Conservation (phyloP, 2,113 vertebrate genomes). For the Hypanus sabinus region DNA sequence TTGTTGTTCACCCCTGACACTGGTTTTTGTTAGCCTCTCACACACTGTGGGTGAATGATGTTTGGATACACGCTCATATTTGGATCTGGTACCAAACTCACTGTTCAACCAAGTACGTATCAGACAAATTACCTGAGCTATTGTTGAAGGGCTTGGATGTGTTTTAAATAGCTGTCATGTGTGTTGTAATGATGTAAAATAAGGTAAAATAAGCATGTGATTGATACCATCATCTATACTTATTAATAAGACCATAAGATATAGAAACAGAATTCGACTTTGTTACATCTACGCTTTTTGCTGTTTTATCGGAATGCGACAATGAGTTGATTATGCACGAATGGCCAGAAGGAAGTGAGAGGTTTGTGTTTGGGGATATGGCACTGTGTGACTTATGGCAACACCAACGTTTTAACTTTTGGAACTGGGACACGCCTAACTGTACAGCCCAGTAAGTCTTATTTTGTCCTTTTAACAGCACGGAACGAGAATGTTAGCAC, state of each 20-base stretch:
- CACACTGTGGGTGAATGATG: constrained; percentile 42
- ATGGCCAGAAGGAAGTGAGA: not conserved
- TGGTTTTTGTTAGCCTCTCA: constrained; percentile 38
- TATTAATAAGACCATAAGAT: too few relatives aligned
- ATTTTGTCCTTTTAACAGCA: too few relatives aligned
- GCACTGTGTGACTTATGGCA: constrained; percentile 38
- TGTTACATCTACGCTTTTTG: too few relatives aligned
- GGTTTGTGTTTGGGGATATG: constrained; percentile 44
- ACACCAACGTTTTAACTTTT: constrained; percentile 30
- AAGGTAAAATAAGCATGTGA: not conserved
- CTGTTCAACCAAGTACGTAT: constrained; percentile 33
- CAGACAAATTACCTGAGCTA: not conserved
- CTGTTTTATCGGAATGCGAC: not conserved
- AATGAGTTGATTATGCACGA: not conserved
- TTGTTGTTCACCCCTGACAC: not conserved
- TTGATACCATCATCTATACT: too few relatives aligned
- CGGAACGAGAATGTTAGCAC: not conserved
- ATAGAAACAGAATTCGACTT: too few relatives aligned
- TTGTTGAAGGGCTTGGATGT: not conserved
- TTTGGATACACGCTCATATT: constrained; percentile 41
- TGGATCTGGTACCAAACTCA: constrained; percentile 41
- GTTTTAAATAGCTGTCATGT: not conserved
- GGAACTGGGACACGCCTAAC: constrained; percentile 40
- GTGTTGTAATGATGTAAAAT: not conserved
- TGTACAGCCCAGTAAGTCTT: not conserved